Percentiles rank a stretch among this genome's conserved stretches.
These are phyloP conservation scores for Dendroctonus valens DNA, from an alignment of 1,140 invertebrate genomes.

Conservation along the genomic window DNA sequence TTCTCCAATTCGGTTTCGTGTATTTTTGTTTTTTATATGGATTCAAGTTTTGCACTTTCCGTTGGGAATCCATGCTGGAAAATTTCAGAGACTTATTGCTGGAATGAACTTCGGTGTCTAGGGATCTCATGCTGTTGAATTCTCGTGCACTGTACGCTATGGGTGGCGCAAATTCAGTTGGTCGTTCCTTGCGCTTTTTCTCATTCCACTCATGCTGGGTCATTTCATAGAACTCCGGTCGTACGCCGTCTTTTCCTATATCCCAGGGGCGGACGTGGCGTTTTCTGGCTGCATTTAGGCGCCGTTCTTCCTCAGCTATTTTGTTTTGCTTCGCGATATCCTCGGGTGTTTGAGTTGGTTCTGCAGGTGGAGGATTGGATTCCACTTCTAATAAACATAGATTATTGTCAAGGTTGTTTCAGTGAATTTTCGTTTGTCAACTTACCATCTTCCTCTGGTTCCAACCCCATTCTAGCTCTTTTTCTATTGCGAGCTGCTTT, in stretches of 20 bases:
- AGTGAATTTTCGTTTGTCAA: constrained; percentile 16
- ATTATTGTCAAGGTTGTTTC: background rate
- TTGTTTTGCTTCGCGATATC: constrained; percentile 48
- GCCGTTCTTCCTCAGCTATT: constrained; percentile 39
- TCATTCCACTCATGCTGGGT: constrained; percentile 79
- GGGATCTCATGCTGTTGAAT: constrained; percentile 36
- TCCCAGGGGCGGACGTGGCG: constrained; percentile 68
- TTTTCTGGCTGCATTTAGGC: constrained; percentile 48
- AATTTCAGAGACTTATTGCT: constrained; percentile 43
- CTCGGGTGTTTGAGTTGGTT: constrained; percentile 46
- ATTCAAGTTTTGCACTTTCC: constrained; percentile 12
- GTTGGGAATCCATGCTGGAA: constrained; percentile 36
- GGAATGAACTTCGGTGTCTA: constrained; percentile 26
- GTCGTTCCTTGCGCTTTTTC: constrained; percentile 66
- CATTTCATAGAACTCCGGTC: constrained; percentile 60
- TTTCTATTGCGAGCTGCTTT: constrained; percentile 76
- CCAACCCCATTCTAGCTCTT: constrained; percentile 70
- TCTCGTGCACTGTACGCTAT: constrained; percentile 47
- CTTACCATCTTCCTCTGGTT: constrained; percentile 58
- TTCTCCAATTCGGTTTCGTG: background rate
- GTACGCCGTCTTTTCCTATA: constrained; percentile 59
- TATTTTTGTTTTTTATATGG: constrained; percentile 17
- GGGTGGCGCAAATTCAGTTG: constrained; percentile 67
- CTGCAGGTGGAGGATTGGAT: constrained; percentile 54
- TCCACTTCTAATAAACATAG: constrained; percentile 39